Base-by-base conservation (phyloP, 2,113 vertebrate species). In the Charadrius vociferus region DNA sequence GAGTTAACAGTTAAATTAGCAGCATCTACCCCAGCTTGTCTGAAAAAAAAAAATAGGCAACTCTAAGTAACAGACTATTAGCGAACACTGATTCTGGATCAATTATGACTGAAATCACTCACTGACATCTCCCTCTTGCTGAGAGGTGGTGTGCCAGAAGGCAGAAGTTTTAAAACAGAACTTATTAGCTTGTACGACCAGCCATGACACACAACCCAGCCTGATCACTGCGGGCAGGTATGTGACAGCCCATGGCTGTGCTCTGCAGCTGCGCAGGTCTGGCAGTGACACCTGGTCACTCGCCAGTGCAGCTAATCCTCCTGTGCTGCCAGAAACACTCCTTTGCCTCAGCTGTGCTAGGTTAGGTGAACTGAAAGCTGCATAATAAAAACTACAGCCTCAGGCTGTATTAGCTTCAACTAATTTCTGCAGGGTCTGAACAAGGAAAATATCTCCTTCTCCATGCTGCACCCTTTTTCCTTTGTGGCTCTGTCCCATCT, bases 1-100 rank as follows among this genome's bases (percentile, higher is more conserved):
- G 32, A 90, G 59, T 77, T 68, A 92, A 75, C 32, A 86, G 79
- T n/a, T 71, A 79, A 96, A 90, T 87, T 66, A 93, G 91, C 86
- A 93, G 89, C 56, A 84, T 22, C 67, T 92, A 45, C 45, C 18
- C 49, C 36, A 84, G 52, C 29, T 56, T 47, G 80, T 41, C 75
- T 67, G 56, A 26, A 83, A 80, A 62, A 61, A 92, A 92, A 30
- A 62, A 61, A 55, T 1, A 68, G 68, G 50, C 56, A 65, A 66
- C n/a, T 78, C 62, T 63, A 92, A 72, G 71, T 53, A 91, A 91
- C 45, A 19, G 49, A 81, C 74, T 58, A 79, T 22, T 18, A 70
- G 45, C 1, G 2, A 93, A 80, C 84, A 90, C 70, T 81, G 72
- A 84, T 37, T 73, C 66, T 62, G 43, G 67, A 67, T 72, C 36